Conservation (phyloP, 2,888 invertebrate genomes). For the Zaprionus obscuricornis region DNA sequence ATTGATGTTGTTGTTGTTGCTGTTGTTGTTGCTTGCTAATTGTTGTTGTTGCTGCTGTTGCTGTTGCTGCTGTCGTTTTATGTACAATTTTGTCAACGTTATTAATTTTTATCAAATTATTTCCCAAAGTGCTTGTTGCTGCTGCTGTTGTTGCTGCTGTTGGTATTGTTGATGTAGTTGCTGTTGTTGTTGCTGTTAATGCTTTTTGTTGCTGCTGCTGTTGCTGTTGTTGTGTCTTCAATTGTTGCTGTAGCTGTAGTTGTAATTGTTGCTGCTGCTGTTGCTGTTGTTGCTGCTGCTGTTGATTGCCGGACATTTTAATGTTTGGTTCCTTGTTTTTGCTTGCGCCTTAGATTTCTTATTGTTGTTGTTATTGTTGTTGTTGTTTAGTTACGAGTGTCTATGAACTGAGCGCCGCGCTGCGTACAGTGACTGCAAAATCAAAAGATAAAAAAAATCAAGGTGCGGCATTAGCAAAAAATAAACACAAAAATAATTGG, state of each 20-base stretch:
- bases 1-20: slow-evolving; percentile 37
- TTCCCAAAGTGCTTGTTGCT: slow-evolving; percentile 55
- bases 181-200: slow-evolving; percentile 17
- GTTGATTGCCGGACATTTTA: slow-evolving; percentile 75
- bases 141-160: slow-evolving; percentile 37
- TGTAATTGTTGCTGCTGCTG: slow-evolving; percentile 31
- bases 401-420: slow-evolving; percentile 60
- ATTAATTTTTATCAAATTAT: slow-evolving; percentile 74
- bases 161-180: no score
- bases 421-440: slow-evolving; percentile 51
- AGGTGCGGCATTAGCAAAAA: slow-evolving; percentile 51
- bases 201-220: slow-evolving; percentile 21
- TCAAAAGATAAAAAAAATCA: slow-evolving; percentile 30
- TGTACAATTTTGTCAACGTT: slow-evolving; percentile 73
- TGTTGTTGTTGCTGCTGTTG: slow-evolving; percentile 35
- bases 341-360: slow-evolving; percentile 1
- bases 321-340: slow-evolving; percentile 60
- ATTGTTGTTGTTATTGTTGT: slow-evolving; percentile 1
- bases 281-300: slow-evolving; percentile 45
- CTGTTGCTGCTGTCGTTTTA: slow-evolving; percentile 49
- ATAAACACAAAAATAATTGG: slow-evolving; percentile 13
- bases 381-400: slow-evolving; percentile 27
- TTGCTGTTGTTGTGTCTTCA: slow-evolving; percentile 38
- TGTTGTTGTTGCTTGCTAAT: slow-evolving; percentile 62
- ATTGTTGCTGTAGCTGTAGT: slow-evolving; percentile 39